A percentile compares a stretch with the other conserved stretches of the same genome.
These are phyloP conservation scores for Platichthys stellatus DNA, from an alignment of 2,113 vertebrate genomes.

Conservation along the genomic window DNA sequence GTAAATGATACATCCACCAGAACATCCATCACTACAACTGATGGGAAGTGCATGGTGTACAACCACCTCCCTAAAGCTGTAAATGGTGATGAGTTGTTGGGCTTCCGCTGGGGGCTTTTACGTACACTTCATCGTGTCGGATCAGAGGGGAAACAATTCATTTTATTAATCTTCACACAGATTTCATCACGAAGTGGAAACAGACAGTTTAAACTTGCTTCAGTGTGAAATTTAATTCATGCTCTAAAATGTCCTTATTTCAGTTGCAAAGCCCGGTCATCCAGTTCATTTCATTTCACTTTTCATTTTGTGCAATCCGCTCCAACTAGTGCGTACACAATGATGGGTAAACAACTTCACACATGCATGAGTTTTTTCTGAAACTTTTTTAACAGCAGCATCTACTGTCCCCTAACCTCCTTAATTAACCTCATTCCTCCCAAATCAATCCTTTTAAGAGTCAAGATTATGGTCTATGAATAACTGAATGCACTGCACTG, in stretches of 20 bases:
- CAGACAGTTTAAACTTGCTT: not conserved
- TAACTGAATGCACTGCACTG: slow-evolving; percentile 12
- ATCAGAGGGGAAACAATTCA: too few relatives aligned
- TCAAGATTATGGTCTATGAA: slow-evolving; percentile 19
- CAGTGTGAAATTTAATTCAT: not conserved
- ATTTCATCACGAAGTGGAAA: not conserved
- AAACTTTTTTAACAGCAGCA: not conserved
- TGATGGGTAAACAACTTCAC: not conserved
- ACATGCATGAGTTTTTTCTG: slow-evolving; percentile 20
- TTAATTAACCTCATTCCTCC: slow-evolving; percentile 37
- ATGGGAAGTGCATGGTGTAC: too few relatives aligned
- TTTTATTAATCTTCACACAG: too few relatives aligned
- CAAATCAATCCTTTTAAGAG: slow-evolving; percentile 24
- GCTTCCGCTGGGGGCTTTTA: too few relatives aligned
- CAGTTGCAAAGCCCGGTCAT: not conserved
- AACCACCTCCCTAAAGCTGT: too few relatives aligned
- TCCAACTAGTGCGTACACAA: slow-evolving; percentile 1
- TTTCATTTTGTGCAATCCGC: not conserved
- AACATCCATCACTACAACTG: not conserved
- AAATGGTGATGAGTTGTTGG: too few relatives aligned
- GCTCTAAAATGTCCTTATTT: not conserved
- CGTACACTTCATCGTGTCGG: too few relatives aligned
- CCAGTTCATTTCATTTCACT: not conserved
- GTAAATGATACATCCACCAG: too few relatives aligned
- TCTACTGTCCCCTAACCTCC: slow-evolving; percentile 26